Percentiles rank a stretch among this genome's conserved stretches.
phyloP scores from a whole-genome alignment of 2,888 invertebrate genomes.

The Cantharis rustica region DNA sequence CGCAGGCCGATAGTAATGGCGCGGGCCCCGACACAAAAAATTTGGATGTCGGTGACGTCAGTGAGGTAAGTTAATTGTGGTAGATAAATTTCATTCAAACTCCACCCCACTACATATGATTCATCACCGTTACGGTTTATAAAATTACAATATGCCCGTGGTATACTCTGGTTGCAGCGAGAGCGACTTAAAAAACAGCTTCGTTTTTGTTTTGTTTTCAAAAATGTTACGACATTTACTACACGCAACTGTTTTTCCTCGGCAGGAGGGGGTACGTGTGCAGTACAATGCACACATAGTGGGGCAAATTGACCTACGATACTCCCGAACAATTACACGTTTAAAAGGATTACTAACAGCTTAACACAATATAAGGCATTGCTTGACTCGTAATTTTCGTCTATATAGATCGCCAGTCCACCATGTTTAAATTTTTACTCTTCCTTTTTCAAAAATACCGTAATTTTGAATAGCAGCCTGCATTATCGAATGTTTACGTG shows the following conservation, averaged over 20 bases:
- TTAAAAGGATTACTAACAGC: neutral
- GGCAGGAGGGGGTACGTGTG: neutral
- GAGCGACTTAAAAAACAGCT: neutral
- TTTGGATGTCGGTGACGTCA: slow-evolving; percentile 91
- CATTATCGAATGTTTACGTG: neutral
- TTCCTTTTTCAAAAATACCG: neutral
- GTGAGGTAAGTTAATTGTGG: slow-evolving; percentile 68
- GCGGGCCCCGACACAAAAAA: slow-evolving; percentile 90
- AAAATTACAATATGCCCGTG: neutral
- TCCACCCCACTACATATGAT: neutral
- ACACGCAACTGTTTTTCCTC: neutral
- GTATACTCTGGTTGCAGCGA: neutral
- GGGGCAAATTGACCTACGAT: neutral
- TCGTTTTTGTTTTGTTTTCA: neutral
- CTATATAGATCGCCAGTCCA: neutral
- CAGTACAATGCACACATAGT: neutral
- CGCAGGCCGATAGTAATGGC: slow-evolving; percentile 89
- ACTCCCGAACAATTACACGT: neutral
- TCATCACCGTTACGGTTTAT: neutral
- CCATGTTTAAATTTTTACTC: neutral
- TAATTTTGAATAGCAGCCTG: neutral
- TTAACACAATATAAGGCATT: neutral
- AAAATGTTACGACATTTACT: neutral
- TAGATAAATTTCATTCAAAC: neutral
- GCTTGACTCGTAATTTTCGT: neutral